These are phyloP conservation scores for Chrysoperla carnea DNA, from an alignment of 1,140 invertebrate genomes.

Conservation along the genomic window DNA sequence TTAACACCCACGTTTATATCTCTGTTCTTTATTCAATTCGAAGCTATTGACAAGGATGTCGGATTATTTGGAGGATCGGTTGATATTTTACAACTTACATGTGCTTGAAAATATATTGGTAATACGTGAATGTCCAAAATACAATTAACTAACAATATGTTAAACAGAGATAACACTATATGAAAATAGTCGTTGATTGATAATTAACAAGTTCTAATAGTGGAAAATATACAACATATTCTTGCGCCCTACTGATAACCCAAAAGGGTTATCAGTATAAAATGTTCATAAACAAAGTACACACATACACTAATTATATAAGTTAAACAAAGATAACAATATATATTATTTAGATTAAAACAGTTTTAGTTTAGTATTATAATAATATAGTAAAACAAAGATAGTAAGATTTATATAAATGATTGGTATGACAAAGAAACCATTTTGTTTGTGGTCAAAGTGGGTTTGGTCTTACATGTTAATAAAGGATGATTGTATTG, in stretches of 20 bases:
- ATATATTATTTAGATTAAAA: neutral
- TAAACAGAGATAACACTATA: neutral
- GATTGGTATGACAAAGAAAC: slow-evolving; percentile 12
- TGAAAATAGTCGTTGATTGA: neutral
- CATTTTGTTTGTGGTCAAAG: slow-evolving; percentile 18
- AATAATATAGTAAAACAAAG: slow-evolving; percentile 20
- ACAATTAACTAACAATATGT: too few relatives aligned
- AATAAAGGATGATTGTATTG: slow-evolving; percentile 16
- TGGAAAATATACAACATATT: slow-evolving; percentile 3
- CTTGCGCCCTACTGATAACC: slow-evolving; percentile 20
- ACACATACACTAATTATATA: neutral
- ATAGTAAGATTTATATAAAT: slow-evolving; percentile 8
- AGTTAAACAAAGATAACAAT: neutral
- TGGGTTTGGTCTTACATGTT: slow-evolving; percentile 18
- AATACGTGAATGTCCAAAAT: too few relatives aligned
- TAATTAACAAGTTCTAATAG: too few relatives aligned
- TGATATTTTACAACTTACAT: too few relatives aligned
- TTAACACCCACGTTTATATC: too few relatives aligned
- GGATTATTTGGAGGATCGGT: too few relatives aligned
- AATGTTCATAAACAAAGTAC: slow-evolving; percentile 3
- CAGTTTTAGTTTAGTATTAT: slow-evolving; percentile 3
- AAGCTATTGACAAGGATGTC: too few relatives aligned
- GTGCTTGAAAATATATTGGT: too few relatives aligned
- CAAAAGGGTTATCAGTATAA: slow-evolving; percentile 23
- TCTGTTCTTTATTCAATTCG: too few relatives aligned